Evolutionary conservation across 2,888 invertebrate genomes (phyloP).

Genomic region (Thymelicus lineola): DNA sequence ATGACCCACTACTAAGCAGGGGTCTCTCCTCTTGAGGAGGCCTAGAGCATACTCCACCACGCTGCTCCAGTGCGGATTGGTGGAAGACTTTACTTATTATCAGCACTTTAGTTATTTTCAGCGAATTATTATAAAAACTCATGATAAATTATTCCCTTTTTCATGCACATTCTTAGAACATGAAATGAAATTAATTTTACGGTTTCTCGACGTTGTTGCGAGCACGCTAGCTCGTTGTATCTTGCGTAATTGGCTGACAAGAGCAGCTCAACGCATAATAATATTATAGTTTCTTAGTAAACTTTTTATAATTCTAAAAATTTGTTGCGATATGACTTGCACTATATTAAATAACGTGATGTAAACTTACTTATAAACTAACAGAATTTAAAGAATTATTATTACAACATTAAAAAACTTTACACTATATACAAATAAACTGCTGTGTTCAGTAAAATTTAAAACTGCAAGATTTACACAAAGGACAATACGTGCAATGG

Average conservation of each 20-base stretch:
- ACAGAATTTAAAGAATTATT: too few species aligned
- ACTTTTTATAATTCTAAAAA: not conserved
- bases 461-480: not conserved
- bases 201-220: not conserved
- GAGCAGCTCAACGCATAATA: slow-evolving; percentile 7
- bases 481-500: not conserved
- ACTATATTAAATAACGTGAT: too few species aligned
- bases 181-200: slow-evolving; percentile 15
- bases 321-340: too few species aligned
- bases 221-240: slow-evolving; percentile 1
- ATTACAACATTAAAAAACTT: too few species aligned
- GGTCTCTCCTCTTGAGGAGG: too few species aligned
- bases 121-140: too few species aligned
- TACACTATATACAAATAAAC: not conserved
- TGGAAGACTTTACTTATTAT: too few species aligned
- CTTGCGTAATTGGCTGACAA: slow-evolving; percentile 26
- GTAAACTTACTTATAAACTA: too few species aligned
- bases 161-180: not conserved
- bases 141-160: not conserved
- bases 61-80: too few species aligned
- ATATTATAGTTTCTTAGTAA: not conserved
- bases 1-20: too few species aligned
- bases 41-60: too few species aligned
- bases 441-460: not conserved
- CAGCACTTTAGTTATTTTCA: too few species aligned